These are phyloP conservation scores for Caenorhabditis inopinata DNA, from an alignment of 1,140 invertebrate genomes.

Conservation along the genomic window DNA sequence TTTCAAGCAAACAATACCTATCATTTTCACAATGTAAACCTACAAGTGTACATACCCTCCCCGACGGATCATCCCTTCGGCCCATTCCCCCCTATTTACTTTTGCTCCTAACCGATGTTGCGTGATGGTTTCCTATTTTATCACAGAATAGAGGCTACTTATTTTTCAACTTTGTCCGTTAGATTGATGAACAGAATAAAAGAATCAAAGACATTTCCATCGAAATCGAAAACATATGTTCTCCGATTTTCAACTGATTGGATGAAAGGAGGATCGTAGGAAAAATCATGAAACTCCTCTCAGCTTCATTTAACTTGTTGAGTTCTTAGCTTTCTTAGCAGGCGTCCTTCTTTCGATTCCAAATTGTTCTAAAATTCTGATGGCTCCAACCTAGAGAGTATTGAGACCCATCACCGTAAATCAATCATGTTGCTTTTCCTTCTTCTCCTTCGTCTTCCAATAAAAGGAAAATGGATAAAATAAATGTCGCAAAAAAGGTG, in stretches of 20 bases:
- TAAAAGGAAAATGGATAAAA: slow-evolving; percentile 25
- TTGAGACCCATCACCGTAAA: slow-evolving; percentile 14
- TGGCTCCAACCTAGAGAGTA: not conserved
- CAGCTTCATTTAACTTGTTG: too few relatives aligned
- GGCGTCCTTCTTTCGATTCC: not conserved
- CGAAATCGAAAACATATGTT: slow-evolving; percentile 26
- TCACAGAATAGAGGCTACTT: too few relatives aligned
- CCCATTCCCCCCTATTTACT: not conserved
- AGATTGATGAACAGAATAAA: not conserved
- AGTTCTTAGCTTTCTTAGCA: too few relatives aligned
- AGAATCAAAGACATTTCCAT: not conserved
- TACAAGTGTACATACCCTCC: slow-evolving; percentile 14
- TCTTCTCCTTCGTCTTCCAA: not conserved
- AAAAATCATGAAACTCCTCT: too few relatives aligned
- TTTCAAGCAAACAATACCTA: slow-evolving; percentile 26
- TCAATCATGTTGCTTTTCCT: slow-evolving; percentile 31
- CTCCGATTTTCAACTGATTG: slow-evolving; percentile 14
- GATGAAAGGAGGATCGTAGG: not conserved
- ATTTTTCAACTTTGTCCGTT: not conserved
- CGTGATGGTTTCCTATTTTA: too few relatives aligned
- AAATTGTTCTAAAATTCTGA: not conserved
- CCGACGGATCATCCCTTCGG: slow-evolving; percentile 10
- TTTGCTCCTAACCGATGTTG: slow-evolving; percentile 13
- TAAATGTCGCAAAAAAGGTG: not conserved
- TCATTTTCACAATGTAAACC: slow-evolving; percentile 34